These are phyloP conservation scores for Balanococcus diminutus DNA, from an alignment of 2,888 invertebrate genomes.

Conservation along the genomic window DNA sequence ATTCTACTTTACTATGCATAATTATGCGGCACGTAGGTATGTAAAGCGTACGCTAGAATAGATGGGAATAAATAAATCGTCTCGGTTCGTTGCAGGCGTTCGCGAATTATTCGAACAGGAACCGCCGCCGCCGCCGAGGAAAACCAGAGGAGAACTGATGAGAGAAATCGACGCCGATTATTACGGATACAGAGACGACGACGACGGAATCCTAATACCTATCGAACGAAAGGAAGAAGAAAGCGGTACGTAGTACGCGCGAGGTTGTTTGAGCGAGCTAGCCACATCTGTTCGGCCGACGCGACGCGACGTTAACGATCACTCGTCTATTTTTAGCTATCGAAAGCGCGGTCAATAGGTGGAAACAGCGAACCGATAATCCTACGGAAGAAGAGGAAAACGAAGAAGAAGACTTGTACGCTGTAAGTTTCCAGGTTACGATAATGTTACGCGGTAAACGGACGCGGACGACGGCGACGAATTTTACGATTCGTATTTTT, in stretches of 20 bases:
- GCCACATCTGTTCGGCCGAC: too few species aligned
- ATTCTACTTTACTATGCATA: too few species aligned
- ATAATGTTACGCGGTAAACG: too few species aligned
- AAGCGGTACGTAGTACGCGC: conserved; percentile 66
- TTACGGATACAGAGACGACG: conserved; percentile 98
- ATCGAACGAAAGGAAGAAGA: conserved; percentile 80
- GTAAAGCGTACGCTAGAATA: too few species aligned
- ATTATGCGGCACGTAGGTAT: too few species aligned
- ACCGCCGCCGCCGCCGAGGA: conserved; percentile 85
- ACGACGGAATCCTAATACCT: conserved; percentile 92
- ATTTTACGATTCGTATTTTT: conserved; percentile 53
- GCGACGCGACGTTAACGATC: too few species aligned
- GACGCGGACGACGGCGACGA: too few species aligned
- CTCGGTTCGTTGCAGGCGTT: conserved; percentile 83
- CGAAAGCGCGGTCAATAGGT: conserved; percentile 71
- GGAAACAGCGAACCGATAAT: conserved; percentile 69
- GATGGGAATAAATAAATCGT: too few species aligned
- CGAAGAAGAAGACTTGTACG: conserved; percentile 77
- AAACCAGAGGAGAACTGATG: conserved; percentile 96
- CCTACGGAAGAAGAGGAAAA: conserved; percentile 67
- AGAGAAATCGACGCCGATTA: conserved; percentile 98
- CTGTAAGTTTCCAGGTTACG: too few species aligned
- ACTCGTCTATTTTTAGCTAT: conserved; percentile 66
- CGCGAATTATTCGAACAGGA: conserved; percentile 97
- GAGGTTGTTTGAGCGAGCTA: too few species aligned